Evolutionary conservation across 2,113 vertebrate genomes (phyloP), one percentile per base, ranked within the genome.

Genomic region (Misgurnus anguillicaudatus): DNA sequence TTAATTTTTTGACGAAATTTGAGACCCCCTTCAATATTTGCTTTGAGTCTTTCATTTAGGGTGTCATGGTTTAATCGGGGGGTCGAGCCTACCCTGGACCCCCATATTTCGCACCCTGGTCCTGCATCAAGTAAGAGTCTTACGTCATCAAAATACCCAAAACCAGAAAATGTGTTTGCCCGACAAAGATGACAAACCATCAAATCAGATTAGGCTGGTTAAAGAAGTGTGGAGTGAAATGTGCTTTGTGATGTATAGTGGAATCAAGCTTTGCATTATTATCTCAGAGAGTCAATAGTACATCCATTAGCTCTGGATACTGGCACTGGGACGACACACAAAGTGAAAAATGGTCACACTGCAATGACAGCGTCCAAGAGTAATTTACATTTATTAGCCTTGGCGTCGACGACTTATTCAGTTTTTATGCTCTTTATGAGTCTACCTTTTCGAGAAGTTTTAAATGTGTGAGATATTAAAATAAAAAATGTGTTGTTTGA

Each of bases 271-370:
- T 75, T 75, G 72, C 19, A 62, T 61, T 75, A 62, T 75, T 61
- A 11, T 62, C 42, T 36, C 58, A 36, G n/a, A 58, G 70, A 72
- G n/a, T 72, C 70, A 72, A 58, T 72, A 84, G 82, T 77, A 86
- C 85, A 90, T 83, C 79, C 86, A 78, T 90, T 86, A 84, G 87
- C 87, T 87, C 78, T 74, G 68, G 83, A 66, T 80, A 73, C 51
- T 77, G 48, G 53, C 55, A 39, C 45, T 55, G 87, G 78, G 88
- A 83, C 85, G 88, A 79, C 86, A 89, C 87, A 57, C 82, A 87
- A 91, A 90, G 92, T 89, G 89, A 91, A 89, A 80, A 82, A 86
- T 85, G 85, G 64, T 53, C 85, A 88, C 89, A 86, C 79, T 86
- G 85, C 79, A 88, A 88, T 88, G 87, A 87, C 82, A 87, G 75